These are phyloP conservation scores for Urocynchramus pylzowi DNA, from an alignment of 2,113 vertebrate genomes.

Conservation along the genomic window DNA sequence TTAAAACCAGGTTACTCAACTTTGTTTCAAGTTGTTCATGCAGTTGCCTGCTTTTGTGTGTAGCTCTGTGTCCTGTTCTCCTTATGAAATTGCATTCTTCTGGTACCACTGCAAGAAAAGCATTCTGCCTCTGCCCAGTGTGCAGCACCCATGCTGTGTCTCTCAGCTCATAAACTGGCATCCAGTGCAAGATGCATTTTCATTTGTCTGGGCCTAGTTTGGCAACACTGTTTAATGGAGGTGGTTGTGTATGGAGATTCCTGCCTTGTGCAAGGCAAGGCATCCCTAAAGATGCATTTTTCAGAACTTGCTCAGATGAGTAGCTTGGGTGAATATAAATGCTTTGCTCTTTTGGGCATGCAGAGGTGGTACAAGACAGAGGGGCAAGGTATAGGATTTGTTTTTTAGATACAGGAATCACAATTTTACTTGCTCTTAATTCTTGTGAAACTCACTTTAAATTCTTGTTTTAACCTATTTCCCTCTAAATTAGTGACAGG, in stretches of 20 bases:
- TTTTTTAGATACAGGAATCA: background rate
- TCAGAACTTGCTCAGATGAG: background rate
- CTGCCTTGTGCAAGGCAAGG: background rate
- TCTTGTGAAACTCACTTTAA: background rate
- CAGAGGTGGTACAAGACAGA: background rate
- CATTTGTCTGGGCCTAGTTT: background rate
- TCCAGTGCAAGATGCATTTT: background rate
- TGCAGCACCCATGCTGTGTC: fast-evolving
- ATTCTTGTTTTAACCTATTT: background rate
- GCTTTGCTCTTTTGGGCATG: background rate
- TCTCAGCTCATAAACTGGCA: background rate
- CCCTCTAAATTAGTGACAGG: background rate
- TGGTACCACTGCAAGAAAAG: background rate
- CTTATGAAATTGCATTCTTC: background rate
- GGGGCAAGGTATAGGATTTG: background rate
- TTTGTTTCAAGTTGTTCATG: background rate
- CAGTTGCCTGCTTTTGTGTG: background rate
- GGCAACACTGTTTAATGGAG: background rate
- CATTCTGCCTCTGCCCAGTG: fast-evolving
- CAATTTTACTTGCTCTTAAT: background rate
- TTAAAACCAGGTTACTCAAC: background rate
- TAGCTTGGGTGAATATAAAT: background rate
- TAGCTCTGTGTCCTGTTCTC: background rate
- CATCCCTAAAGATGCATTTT: background rate
- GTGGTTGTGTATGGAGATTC: background rate